Conservation (phyloP, 1,140 invertebrate genomes). For the Pseudobourletiella spinata region DNA sequence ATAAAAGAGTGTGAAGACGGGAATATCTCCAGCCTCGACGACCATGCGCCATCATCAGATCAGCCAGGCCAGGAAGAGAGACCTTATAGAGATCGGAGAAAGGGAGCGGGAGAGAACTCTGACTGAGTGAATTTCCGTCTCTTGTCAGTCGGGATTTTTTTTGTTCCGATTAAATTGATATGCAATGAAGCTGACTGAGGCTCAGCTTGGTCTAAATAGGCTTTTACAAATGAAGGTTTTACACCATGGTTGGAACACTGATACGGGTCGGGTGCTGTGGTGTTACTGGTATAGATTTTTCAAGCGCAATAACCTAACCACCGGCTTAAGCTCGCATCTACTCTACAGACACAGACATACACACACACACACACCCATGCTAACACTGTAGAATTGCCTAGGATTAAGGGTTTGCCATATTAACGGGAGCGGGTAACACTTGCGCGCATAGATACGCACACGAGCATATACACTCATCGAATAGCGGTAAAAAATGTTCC, state of each 20-base stretch:
- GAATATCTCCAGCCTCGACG: neutral
- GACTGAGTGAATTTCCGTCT: conserved; percentile 22
- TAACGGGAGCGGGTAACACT: neutral
- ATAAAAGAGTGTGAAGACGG: neutral
- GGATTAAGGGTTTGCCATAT: too few species aligned
- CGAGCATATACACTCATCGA: too few species aligned
- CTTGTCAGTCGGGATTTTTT: conserved; percentile 22
- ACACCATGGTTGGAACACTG: too few species aligned
- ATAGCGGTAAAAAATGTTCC: too few species aligned
- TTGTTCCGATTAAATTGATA: conserved; percentile 32
- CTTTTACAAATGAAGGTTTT: too few species aligned
- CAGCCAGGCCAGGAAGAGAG: neutral
- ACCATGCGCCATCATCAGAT: conserved; percentile 1
- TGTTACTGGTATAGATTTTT: too few species aligned
- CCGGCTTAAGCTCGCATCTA: neutral
- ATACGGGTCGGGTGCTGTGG: too few species aligned
- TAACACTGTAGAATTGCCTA: conserved; percentile 4
- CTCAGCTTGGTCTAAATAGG: too few species aligned
- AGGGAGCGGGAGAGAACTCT: neutral
- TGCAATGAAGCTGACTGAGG: conserved; percentile 21
- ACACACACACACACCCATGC: too few species aligned
- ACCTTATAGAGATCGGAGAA: too few species aligned
- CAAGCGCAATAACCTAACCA: too few species aligned
- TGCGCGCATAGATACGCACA: too few species aligned
- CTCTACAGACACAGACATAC: neutral